Percentiles rank a stretch among this genome's conserved stretches.
Conservation (phyloP, 1,140 invertebrate species). For the Brachionus plicatilis region DNA sequence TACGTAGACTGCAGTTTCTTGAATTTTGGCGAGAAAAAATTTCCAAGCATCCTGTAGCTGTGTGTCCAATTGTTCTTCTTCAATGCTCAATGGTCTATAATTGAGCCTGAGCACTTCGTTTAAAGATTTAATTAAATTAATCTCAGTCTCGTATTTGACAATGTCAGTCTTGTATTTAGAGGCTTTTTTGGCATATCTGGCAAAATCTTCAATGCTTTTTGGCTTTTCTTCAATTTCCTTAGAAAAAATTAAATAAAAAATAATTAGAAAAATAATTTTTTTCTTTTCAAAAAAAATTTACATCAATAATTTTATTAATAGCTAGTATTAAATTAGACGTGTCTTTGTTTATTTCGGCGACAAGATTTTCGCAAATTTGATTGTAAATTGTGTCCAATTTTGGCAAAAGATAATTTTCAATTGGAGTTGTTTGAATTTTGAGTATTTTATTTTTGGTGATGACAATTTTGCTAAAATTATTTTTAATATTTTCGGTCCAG, state of each 20-base stretch:
- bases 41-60: conserved; percentile 49
- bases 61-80: conserved; percentile 52
- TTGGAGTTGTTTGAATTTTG: conserved; percentile 48
- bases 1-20: conserved; percentile 52
- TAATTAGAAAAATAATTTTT: too few species aligned
- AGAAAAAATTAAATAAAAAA: too few species aligned
- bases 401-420: conserved; percentile 50
- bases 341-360: conserved; percentile 46
- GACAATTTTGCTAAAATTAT: conserved; percentile 42
- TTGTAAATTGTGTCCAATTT: conserved; percentile 50
- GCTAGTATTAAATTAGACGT: conserved; percentile 48
- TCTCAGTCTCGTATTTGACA: conserved; percentile 47
- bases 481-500: neutral
- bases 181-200: conserved; percentile 51
- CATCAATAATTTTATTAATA: conserved; percentile 48
- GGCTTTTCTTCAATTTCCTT: neutral
- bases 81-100: conserved; percentile 49
- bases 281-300: conserved; percentile 29
- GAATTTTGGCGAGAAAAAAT: conserved; percentile 50
- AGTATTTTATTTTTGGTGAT: conserved; percentile 51
- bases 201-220: conserved; percentile 48
- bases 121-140: conserved; percentile 53
- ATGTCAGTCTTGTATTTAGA: conserved; percentile 50
- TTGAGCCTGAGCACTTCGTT: conserved; percentile 55
- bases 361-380: conserved; percentile 50